These are phyloP conservation scores for Aphaenogaster ashmeadi DNA, from an alignment of 1,140 invertebrate species.

Conservation along the genomic window DNA sequence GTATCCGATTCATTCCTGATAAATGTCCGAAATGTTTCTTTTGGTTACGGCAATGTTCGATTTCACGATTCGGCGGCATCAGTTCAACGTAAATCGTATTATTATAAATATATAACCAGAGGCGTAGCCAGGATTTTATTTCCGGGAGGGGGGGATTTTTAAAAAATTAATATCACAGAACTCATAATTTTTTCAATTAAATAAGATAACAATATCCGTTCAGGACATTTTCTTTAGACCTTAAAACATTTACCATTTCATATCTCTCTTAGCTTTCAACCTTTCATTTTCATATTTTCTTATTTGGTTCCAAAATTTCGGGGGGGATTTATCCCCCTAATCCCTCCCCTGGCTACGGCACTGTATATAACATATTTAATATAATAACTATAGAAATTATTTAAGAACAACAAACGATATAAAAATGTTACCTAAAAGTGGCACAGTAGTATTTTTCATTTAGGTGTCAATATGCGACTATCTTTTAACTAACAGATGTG, in stretches of 20 bases:
- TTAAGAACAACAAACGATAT: background rate
- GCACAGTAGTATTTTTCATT: background rate
- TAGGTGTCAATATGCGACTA: background rate
- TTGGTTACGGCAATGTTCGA: background rate
- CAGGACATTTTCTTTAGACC: too few relatives aligned
- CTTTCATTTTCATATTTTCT: too few relatives aligned
- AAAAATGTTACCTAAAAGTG: background rate
- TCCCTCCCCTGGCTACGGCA: too few relatives aligned
- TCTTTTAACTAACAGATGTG: background rate
- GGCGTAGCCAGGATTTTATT: too few relatives aligned
- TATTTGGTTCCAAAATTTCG: too few relatives aligned
- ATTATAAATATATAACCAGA: background rate
- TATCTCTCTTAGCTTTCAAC: too few relatives aligned
- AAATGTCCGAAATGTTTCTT: background rate
- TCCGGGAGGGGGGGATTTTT: too few relatives aligned
- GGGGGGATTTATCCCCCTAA: too few relatives aligned
- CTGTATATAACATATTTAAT: background rate
- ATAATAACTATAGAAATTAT: background rate
- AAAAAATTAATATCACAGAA: too few relatives aligned
- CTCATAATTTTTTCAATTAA: too few relatives aligned
- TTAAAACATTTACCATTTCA: too few relatives aligned
- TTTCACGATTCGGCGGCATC: background rate
- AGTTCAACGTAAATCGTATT: background rate
- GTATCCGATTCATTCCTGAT: background rate
- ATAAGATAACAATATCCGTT: too few relatives aligned